phyloP scores from a whole-genome alignment of 2,113 vertebrate genomes.

The Mirza zaza region DNA sequence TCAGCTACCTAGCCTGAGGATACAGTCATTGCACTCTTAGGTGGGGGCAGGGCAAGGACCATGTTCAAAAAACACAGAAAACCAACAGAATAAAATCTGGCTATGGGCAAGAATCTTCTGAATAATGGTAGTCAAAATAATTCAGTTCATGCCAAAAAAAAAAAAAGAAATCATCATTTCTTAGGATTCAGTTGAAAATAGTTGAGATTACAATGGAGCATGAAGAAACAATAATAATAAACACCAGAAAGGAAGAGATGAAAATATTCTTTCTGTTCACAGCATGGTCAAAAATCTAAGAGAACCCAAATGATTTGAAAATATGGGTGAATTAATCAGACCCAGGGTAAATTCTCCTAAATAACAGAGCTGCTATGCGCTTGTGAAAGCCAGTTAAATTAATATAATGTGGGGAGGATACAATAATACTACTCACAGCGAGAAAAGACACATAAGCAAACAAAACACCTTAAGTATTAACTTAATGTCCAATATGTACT shows the following conservation, averaged over 20 bases:
- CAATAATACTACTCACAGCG: background rate
- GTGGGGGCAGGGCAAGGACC: background rate
- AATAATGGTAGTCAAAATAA: background rate
- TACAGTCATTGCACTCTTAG: background rate
- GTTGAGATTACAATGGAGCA: background rate
- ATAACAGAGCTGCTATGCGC: background rate
- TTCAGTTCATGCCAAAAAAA: background rate
- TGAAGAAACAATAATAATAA: background rate
- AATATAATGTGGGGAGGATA: background rate
- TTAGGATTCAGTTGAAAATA: background rate
- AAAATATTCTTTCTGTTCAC: background rate
- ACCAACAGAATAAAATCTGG: background rate
- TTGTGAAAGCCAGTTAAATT: background rate
- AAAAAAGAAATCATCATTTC: background rate
- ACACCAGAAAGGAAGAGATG: background rate
- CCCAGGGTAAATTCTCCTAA: background rate
- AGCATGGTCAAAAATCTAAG: background rate
- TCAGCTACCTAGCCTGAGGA: background rate
- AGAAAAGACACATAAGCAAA: background rate
- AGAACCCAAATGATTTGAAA: background rate
- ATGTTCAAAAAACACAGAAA: slow-evolving; percentile 12
- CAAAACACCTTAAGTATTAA: background rate
- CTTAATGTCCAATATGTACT: background rate
- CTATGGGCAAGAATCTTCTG: background rate
- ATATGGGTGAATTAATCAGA: background rate